Base-by-base conservation (phyloP, 2,888 invertebrate genomes). In the Galerucella calmariensis region DNA sequence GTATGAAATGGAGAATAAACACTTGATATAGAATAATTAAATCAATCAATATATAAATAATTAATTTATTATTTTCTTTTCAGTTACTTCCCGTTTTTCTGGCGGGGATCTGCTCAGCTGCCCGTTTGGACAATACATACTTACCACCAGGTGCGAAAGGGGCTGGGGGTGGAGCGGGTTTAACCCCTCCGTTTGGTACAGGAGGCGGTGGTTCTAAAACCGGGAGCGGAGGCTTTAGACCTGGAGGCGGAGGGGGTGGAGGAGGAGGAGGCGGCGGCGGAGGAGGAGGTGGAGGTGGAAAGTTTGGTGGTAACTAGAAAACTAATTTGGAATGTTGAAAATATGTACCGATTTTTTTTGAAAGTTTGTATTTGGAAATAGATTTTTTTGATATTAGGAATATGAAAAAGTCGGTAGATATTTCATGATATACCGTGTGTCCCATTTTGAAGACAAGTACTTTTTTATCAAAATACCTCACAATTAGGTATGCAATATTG, bases 101-200 rank as follows among this genome's bases (percentile, higher is more conserved):
- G 67, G 79, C 89, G 75, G 86, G 89, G 75, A 82, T 87, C 75
- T 87, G 88, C 79, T 86, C 87, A 66, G 89, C 90, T 65, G 89
- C 88, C 68, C 88, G 89, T 73, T 84, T 91, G 79, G 90, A 91
- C 76, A 91, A 90, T 83, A 90, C 89, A 73, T 91, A 91, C 80
- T 83, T 91, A 75, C 91, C 91, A 9, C 91, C 91, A 35, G 88
- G 88, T 79, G 90, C 88, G 35, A 82, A 87, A 41, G 83, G 84
- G 27, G 84, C 88, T 48, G 88, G 88, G n/a, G 88, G 88, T 66
- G 88, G 89, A 53, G 86, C 86, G 67, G 88, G 87, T 44, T 81
- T 88, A 76, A 81, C 83, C 68, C 83, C 87, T 79, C 89, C 88
- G 8, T 84, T 83, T 76, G 82, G 82, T 56, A 81, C 87, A 35